Base-by-base conservation (phyloP, 2,888 invertebrate species). In the Diarsia mendica region DNA sequence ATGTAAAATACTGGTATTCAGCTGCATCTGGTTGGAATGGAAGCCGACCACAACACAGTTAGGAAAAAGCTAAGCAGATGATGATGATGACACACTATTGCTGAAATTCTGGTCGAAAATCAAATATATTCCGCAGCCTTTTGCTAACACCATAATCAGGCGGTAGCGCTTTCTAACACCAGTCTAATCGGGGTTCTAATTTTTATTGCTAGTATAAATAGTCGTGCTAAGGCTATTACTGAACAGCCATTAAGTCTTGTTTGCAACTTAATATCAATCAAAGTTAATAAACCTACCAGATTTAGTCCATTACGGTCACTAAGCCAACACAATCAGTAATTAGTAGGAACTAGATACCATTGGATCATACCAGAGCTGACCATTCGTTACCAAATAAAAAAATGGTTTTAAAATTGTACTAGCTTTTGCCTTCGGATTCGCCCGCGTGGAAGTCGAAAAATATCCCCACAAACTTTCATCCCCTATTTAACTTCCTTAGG, bases 201-300 rank as follows among this genome's bases (percentile, higher is more conserved):
- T 78, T 67, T 71, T 46, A 80, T 28, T 63, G 28, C 15, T 13
- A 68, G 48, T 55, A 8, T 1, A 10, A 39, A 60, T 23, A 79
- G 58, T 74, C 81, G 84, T 82, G 84, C 63, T 68, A 9, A 55
- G 13, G 63, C 60, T 61, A 82, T 82, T 84, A 84, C 53, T 74
- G 80, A 64, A 73, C 69, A 69, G 20, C 66, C 69, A 63, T 83
- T 70, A 67, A 64, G 63, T 46, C 80, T 66, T 67, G 75, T 80
- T 74, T 61, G 60, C 65, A 65, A 65, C 49, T 63, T 66, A 66
- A 76, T 82, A 73, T 70, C 73, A 84, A 79, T 83, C 79, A 69
- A 61, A 82, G 81, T 66, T 66, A 82, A 55, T 77, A 66, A 68
- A 80, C 61, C 44, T 53, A 66, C 53, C 61, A 55, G 55, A 61